These are phyloP conservation scores for Oegoconia quadripuncta DNA, from an alignment of 2,888 invertebrate species.

Conservation along the genomic window DNA sequence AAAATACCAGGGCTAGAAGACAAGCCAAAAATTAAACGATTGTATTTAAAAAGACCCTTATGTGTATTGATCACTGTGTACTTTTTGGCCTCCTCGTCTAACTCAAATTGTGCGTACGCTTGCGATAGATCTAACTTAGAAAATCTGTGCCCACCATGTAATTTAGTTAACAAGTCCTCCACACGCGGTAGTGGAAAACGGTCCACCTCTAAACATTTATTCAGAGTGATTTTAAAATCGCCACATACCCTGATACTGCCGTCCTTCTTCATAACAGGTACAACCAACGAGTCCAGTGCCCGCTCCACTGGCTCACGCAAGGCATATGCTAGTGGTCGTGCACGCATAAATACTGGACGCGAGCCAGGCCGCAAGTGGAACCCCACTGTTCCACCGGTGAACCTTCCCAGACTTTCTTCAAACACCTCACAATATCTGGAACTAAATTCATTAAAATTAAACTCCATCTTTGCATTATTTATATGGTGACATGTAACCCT, in stretches of 20 bases:
- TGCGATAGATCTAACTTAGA: constrained; percentile 6
- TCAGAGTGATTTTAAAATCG: constrained; percentile 18
- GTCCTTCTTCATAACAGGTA: constrained; percentile 17
- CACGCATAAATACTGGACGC: constrained; percentile 15
- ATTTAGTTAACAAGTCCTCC: constrained; percentile 6
- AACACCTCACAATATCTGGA: constrained; percentile 8
- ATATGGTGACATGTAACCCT: neutral
- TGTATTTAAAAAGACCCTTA: constrained; percentile 3
- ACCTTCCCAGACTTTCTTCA: constrained; percentile 2
- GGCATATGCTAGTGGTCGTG: constrained; percentile 18
- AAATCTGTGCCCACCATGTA: constrained; percentile 9
- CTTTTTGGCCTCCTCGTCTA: constrained; percentile 7
- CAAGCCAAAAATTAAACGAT: constrained; percentile 6
- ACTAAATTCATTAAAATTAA: neutral
- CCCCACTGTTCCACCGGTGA: constrained; percentile 5
- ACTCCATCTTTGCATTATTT: neutral
- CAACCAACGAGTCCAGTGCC: constrained; percentile 16
- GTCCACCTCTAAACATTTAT: constrained; percentile 10
- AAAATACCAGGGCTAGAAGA: neutral
- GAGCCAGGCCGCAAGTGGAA: constrained; percentile 4
- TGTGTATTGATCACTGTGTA: constrained; percentile 7
- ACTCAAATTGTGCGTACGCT: constrained; percentile 7
- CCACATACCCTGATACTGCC: constrained; percentile 17
- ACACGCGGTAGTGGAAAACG: constrained; percentile 3
- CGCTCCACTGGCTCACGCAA: constrained; percentile 17